Base-by-base conservation (phyloP, 2,888 invertebrate genomes). In the Dromius quadrimaculatus region DNA sequence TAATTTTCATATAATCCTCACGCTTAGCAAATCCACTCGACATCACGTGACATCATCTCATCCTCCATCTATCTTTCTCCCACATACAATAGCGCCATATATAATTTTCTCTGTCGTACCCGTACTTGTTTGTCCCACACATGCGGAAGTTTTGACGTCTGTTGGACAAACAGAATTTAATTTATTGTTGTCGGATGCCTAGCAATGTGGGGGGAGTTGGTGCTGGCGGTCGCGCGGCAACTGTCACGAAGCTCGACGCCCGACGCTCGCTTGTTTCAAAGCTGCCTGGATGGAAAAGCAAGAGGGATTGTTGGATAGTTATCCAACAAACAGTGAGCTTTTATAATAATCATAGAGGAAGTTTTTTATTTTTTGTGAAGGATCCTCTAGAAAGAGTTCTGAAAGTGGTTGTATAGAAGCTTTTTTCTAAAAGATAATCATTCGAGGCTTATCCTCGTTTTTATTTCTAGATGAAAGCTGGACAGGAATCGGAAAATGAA, bases 81-180 rank as follows among this genome's bases (percentile, higher is more conserved):
- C 15, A 15, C 41, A n/a, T n/a, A n/a, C n/a, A n/a, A n/a, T n/a
- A n/a, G n/a, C n/a, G n/a, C n/a, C n/a, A n/a, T n/a, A n/a, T n/a
- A n/a, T n/a, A n/a, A n/a, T n/a, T n/a, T n/a, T 2, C 41, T 5
- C 15, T 41, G 41, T 41, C 41, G 8, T 3, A 9, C 36, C 36
- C 41, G 2, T 11, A 15, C 41, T n/a, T 41, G 11, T 11, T 15
- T 41, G 41, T 41, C 13, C 4, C 54, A 28, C 23, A 54, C 32
- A 54, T 1, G 13, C 2, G 15, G 20, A 50, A 23, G 54, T 54
- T 54, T 70, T 50, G 73, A 71, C 70, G 72, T 73, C 61, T 70
- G 74, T 71, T 72, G 72, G 72, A 74, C 75, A 72, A 75, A 75
- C 74, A 72, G 73, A 76, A 76, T 76, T 76, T 75, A 76, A 76